Conservation (phyloP, 2,888 invertebrate genomes). For the Nomada lathburiana region DNA sequence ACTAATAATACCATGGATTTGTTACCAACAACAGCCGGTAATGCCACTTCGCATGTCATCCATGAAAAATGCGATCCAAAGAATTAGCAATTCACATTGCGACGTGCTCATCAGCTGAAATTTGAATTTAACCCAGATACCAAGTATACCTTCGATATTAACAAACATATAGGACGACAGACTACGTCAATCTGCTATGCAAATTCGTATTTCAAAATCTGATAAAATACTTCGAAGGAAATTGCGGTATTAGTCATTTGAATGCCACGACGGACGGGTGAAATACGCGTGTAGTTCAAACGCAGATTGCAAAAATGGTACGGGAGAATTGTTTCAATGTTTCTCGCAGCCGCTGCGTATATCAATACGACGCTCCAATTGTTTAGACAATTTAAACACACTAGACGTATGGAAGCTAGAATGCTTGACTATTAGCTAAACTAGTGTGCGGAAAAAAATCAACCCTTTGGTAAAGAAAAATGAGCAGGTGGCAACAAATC, state of each 20-base stretch:
- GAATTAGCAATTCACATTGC: constrained; percentile 25
- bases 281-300: too few species aligned
- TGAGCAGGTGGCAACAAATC: too few species aligned
- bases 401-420: too few species aligned
- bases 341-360: too few species aligned
- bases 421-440: too few species aligned
- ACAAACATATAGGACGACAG: background rate
- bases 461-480: too few species aligned
- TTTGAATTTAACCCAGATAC: constrained; percentile 22
- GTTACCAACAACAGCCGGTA: background rate
- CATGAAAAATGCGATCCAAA: constrained; percentile 2
- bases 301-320: too few species aligned
- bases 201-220: background rate
- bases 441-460: too few species aligned
- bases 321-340: too few species aligned
- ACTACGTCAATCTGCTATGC: background rate
- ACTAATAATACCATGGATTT: constrained; percentile 11
- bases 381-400: too few species aligned
- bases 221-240: background rate
- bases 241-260: background rate
- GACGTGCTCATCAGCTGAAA: background rate
- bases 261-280: too few species aligned
- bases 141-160: background rate
- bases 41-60: constrained; percentile 13
- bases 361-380: too few species aligned